Conservation (phyloP, 2,888 invertebrate genomes). For the Drosophila paramelanica region DNA sequence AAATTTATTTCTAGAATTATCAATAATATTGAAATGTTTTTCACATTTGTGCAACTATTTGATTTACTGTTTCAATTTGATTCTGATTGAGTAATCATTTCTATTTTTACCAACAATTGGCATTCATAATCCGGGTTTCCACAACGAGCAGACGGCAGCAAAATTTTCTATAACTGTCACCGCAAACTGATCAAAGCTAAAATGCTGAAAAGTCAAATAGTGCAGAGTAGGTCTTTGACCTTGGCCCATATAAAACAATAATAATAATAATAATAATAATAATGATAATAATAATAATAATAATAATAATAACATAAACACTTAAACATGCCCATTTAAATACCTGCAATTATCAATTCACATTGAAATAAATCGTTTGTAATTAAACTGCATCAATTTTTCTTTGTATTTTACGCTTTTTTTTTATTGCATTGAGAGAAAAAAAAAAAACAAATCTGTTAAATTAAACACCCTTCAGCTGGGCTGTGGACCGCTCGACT, state of each 20-base stretch:
- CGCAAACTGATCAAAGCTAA: slow-evolving; percentile 29
- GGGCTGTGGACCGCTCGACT: slow-evolving; percentile 21
- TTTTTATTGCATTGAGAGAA: slow-evolving; percentile 69
- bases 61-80: background rate
- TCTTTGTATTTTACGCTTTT: slow-evolving; percentile 33
- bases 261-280: too few species aligned
- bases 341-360: too few species aligned
- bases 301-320: too few species aligned
- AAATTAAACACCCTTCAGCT: slow-evolving; percentile 46
- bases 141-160: slow-evolving; percentile 30
- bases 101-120: background rate
- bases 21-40: too few species aligned
- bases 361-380: too few species aligned
- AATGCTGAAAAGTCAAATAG: slow-evolving; percentile 40
- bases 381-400: too few species aligned
- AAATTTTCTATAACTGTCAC: slow-evolving; percentile 33
- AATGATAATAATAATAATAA: too few species aligned
- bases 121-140: background rate
- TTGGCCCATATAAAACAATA: slow-evolving; percentile 27
- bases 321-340: too few species aligned
- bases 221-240: slow-evolving; percentile 22
- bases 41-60: background rate
- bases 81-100: background rate
- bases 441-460: slow-evolving; percentile 62
- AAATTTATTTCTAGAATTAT: too few species aligned